These are phyloP conservation scores for Gila robusta DNA, from an alignment of 2,797 vertebrate species.

Conservation along the genomic window DNA sequence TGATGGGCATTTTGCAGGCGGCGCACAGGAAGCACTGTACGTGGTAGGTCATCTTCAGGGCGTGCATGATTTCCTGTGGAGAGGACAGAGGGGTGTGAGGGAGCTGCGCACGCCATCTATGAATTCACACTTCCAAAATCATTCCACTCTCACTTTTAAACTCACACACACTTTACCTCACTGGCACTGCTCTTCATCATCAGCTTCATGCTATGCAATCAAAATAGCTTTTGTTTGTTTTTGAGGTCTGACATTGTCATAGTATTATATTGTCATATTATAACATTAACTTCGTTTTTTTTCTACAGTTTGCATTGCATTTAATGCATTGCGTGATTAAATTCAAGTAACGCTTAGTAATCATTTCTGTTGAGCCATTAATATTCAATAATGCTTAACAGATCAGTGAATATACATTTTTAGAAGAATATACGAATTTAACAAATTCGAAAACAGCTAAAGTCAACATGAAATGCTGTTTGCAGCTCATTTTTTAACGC, in stretches of 20 bases:
- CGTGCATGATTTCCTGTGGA: slow-evolving; percentile 96
- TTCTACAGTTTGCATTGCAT: not conserved
- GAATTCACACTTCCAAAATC: not conserved
- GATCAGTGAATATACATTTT: not conserved
- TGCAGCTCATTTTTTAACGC: not conserved
- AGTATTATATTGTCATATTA: not conserved
- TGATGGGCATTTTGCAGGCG: slow-evolving; percentile 93
- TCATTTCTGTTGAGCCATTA: not conserved
- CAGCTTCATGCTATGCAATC: not conserved
- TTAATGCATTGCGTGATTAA: not conserved
- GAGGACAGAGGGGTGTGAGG: slow-evolving; percentile 20
- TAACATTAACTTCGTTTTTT: not conserved
- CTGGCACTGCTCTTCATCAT: not conserved
- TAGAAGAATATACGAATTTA: not conserved
- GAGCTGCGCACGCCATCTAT: not conserved
- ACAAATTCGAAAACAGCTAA: not conserved
- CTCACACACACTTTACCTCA: not conserved
- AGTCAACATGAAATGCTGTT: not conserved
- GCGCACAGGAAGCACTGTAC: slow-evolving; percentile 95
- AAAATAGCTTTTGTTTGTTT: not conserved
- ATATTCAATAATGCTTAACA: not conserved
- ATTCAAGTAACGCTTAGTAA: not conserved
- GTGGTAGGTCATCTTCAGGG: slow-evolving; percentile 98
- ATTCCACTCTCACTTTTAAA: slow-evolving; percentile 15
- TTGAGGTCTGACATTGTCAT: not conserved